Evolutionary conservation across 2,888 invertebrate genomes (phyloP).

Genomic region (Pemphredon lugubris): DNA sequence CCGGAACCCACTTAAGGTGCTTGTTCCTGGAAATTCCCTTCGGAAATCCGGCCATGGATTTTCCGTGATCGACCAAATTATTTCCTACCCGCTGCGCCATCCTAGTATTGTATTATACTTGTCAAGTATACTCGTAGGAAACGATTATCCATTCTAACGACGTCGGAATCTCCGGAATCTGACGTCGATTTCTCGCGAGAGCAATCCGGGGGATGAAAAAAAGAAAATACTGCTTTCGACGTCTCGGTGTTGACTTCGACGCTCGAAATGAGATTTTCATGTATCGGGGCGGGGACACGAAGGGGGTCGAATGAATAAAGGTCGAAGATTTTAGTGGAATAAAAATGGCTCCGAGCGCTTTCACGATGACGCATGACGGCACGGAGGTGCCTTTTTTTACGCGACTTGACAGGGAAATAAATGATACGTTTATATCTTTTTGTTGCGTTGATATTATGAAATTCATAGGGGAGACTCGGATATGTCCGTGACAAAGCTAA

Average conservation of each 20-base stretch:
- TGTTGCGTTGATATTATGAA: too few relatives aligned
- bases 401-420: too few relatives aligned
- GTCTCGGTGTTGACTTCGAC: background rate
- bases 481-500: too few relatives aligned
- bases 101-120: too few relatives aligned
- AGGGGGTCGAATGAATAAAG: background rate
- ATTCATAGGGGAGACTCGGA: too few relatives aligned
- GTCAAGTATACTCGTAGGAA: background rate
- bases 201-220: background rate
- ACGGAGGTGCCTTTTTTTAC: too few relatives aligned
- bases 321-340: background rate
- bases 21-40: constrained; percentile 33
- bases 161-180: background rate
- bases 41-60: constrained; percentile 45
- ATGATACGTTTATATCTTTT: too few relatives aligned
- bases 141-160: constrained; percentile 7
- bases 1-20: constrained; percentile 54
- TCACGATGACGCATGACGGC: too few relatives aligned
- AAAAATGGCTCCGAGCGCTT: too few relatives aligned
- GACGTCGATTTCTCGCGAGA: background rate
- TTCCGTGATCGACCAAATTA: constrained; percentile 46
- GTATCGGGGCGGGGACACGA: background rate
- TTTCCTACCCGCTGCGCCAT: constrained; percentile 22
- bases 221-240: too few relatives aligned
- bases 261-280: background rate